Conservation (phyloP, 2,797 vertebrate genomes). For the Alosa sapidissima region DNA sequence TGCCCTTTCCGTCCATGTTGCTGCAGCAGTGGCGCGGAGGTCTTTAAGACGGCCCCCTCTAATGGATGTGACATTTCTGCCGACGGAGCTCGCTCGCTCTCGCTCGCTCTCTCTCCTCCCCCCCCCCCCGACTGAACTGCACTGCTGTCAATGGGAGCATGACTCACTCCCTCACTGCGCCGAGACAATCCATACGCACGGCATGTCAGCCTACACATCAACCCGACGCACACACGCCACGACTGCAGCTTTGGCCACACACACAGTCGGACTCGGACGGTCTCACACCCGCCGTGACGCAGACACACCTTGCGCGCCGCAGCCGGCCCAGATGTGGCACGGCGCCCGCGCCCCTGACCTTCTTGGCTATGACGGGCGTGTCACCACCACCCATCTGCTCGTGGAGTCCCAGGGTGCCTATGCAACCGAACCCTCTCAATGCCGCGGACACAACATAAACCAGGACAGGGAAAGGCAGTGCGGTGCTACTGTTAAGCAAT, state of each 20-base stretch:
- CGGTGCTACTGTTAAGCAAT: not conserved
- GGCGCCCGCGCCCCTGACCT: not conserved
- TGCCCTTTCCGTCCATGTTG: slow-evolving; percentile 21
- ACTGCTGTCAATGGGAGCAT: slow-evolving; percentile 70
- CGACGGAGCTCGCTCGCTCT: slow-evolving; percentile 4
- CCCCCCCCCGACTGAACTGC: slow-evolving; percentile 70
- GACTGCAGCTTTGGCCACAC: not conserved
- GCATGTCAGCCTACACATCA: not conserved
- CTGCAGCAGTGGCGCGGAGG: slow-evolving; percentile 39
- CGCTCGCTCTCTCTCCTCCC: not conserved
- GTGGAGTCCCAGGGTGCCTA: not conserved
- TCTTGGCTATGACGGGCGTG: not conserved
- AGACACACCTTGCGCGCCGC: not conserved
- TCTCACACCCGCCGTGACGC: not conserved
- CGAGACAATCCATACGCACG: not conserved
- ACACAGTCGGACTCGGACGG: not conserved
- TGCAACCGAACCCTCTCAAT: slow-evolving; percentile 14
- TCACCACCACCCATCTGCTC: not conserved
- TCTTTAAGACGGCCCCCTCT: slow-evolving; percentile 52
- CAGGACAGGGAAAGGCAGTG: not conserved
- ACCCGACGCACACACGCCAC: not conserved
- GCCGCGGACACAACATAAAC: slow-evolving; percentile 24
- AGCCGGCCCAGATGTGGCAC: not conserved
- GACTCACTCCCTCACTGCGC: slow-evolving; percentile 62
- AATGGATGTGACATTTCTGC: slow-evolving; percentile 69